phyloP scores from a whole-genome alignment of 2,888 invertebrate genomes.

The Leptinotarsa rubiginosa region DNA sequence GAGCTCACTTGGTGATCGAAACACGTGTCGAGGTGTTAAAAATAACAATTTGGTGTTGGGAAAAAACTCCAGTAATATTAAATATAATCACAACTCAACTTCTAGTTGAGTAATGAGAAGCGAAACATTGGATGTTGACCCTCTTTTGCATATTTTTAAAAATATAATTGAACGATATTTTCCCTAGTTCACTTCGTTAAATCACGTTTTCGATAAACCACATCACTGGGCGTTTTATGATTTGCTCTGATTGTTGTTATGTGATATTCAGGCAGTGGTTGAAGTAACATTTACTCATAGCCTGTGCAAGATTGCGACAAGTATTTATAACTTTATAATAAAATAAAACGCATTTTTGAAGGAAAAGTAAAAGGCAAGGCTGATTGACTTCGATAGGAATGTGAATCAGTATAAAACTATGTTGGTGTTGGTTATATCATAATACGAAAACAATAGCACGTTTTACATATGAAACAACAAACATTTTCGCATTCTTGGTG shows the following conservation, averaged over 20 bases:
- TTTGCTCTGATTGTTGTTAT: constrained; percentile 6
- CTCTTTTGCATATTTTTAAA: too few species aligned
- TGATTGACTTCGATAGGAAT: constrained; percentile 9
- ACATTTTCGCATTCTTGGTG: too few species aligned
- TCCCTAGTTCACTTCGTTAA: not conserved
- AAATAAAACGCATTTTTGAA: constrained; percentile 17
- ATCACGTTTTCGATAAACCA: not conserved
- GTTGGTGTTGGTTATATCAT: not conserved
- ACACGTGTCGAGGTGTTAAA: too few species aligned
- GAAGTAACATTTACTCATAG: not conserved
- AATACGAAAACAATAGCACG: not conserved
- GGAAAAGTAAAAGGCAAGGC: constrained; percentile 19
- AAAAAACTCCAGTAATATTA: too few species aligned
- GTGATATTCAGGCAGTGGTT: not conserved
- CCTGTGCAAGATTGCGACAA: constrained; percentile 5
- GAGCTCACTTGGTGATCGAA: too few species aligned
- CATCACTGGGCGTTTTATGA: constrained; percentile 4
- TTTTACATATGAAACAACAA: not conserved
- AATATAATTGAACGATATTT: not conserved
- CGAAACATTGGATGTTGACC: too few species aligned
- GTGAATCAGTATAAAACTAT: not conserved
- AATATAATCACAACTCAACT: too few species aligned
- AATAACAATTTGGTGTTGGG: too few species aligned
- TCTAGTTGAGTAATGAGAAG: too few species aligned
- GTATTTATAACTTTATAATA: not conserved